These are phyloP conservation scores for Colostygia pectinataria DNA, from an alignment of 2,888 invertebrate species.

Conservation along the genomic window DNA sequence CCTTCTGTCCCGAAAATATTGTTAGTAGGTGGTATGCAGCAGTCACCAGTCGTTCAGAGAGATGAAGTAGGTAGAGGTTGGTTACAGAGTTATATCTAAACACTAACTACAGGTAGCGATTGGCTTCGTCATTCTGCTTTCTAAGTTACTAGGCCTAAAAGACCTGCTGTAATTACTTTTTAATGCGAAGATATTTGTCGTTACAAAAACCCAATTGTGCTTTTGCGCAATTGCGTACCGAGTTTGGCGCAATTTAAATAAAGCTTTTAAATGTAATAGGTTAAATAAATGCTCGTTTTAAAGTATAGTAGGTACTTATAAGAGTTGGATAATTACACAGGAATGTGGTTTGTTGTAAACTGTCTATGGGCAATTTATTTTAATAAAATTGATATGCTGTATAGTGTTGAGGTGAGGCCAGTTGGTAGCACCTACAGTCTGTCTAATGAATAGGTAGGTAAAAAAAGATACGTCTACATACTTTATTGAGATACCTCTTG, in stretches of 20 bases:
- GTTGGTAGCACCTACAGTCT: not conserved
- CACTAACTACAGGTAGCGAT: too few species aligned
- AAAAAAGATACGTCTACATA: too few species aligned
- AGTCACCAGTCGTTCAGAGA: too few species aligned
- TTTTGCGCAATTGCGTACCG: constrained; percentile 21
- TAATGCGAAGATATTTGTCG: constrained; percentile 32
- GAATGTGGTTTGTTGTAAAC: constrained; percentile 13
- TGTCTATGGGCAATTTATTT: constrained; percentile 6
- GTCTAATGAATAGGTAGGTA: not conserved
- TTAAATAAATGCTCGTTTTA: constrained; percentile 17
- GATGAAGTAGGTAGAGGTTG: too few species aligned
- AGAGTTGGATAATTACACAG: constrained; percentile 17
- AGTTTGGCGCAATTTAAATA: constrained; percentile 21
- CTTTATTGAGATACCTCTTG: too few species aligned
- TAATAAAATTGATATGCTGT: constrained; percentile 6
- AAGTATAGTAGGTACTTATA: constrained; percentile 10
- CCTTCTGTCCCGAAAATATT: too few species aligned
- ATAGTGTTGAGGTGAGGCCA: too few species aligned
- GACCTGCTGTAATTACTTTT: constrained; percentile 40
- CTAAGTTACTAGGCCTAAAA: constrained; percentile 23
- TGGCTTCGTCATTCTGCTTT: constrained; percentile 5
- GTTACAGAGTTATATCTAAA: too few species aligned
- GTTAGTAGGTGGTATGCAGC: too few species aligned
- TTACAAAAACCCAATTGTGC: constrained; percentile 26
- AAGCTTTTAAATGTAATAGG: constrained; percentile 22